Percentiles rank a stretch among this genome's conserved stretches.
These are phyloP conservation scores for Clepsis dumicolana DNA, from an alignment of 2,888 invertebrate species.

Conservation along the genomic window DNA sequence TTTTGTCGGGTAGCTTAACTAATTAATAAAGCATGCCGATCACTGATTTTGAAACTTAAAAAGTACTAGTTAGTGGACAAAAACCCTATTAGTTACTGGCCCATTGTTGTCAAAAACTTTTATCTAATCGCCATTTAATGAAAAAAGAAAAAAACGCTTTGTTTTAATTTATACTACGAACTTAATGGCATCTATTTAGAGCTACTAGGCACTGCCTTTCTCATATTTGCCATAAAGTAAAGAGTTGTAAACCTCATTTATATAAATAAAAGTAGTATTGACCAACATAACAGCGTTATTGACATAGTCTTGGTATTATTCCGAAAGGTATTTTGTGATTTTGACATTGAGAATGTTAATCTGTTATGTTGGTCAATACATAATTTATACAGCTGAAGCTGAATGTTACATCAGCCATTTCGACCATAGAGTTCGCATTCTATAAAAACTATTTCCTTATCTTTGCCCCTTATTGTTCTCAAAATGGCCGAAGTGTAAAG, in stretches of 20 bases:
- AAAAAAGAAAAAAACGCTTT: too few species aligned
- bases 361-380: constrained; percentile 4
- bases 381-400: not conserved
- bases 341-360: not conserved
- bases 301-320: too few species aligned
- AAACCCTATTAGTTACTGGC: not conserved
- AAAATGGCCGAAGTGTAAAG: constrained; percentile 85
- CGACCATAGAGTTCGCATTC: constrained; percentile 25
- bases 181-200: too few species aligned
- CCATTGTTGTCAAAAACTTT: not conserved
- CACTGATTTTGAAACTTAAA: not conserved
- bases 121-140: not conserved
- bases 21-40: not conserved
- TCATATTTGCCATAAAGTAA: too few species aligned
- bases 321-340: too few species aligned
- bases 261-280: not conserved
- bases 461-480: constrained; percentile 58
- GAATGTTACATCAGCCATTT: constrained; percentile 35
- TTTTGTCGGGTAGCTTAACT: not conserved
- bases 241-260: too few species aligned
- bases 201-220: not conserved
- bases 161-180: too few species aligned
- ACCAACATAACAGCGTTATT: not conserved
- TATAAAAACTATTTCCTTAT: constrained; percentile 36
- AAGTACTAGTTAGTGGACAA: not conserved